phyloP scores from a whole-genome alignment of 2,113 vertebrate species.

The Leucosticte australis region DNA sequence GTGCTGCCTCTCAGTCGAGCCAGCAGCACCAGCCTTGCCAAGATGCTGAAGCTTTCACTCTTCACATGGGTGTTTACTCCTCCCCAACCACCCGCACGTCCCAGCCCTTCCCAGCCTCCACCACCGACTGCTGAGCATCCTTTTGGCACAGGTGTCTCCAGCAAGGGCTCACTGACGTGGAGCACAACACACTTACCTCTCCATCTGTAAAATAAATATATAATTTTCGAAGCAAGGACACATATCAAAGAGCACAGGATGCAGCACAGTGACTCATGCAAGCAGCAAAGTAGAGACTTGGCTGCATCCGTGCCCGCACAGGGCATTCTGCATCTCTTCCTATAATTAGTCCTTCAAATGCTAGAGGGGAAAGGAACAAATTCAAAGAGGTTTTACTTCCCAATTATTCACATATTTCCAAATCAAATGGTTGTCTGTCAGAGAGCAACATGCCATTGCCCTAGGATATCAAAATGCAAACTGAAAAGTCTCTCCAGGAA shows the following conservation, averaged over 20 bases:
- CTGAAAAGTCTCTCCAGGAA: slow-evolving; percentile 57
- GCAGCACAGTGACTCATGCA: slow-evolving; percentile 49
- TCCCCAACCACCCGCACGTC: neutral
- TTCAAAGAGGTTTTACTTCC: slow-evolving; percentile 62
- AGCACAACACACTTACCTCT: neutral
- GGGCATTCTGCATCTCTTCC: slow-evolving; percentile 48
- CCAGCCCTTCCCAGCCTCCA: neutral
- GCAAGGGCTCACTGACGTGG: neutral
- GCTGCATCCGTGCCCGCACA: slow-evolving; percentile 8
- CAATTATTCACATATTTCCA: slow-evolving; percentile 62
- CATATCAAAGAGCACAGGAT: slow-evolving; percentile 25
- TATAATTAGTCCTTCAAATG: slow-evolving; percentile 64
- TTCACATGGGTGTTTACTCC: neutral
- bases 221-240: neutral
- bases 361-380: slow-evolving; percentile 56
- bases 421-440: slow-evolving; percentile 57
- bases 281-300: slow-evolving; percentile 27
- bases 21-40: neutral
- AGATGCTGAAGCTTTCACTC: neutral
- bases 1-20: neutral
- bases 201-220: slow-evolving; percentile 11
- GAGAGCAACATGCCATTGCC: slow-evolving; percentile 57
- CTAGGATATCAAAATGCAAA: slow-evolving; percentile 61
- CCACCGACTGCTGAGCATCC: neutral
- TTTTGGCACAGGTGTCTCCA: neutral